Percentiles rank a stretch among this genome's conserved stretches.
phyloP scores from a whole-genome alignment of 2,797 vertebrate species.

The Yasuhikotakia modesta region DNA sequence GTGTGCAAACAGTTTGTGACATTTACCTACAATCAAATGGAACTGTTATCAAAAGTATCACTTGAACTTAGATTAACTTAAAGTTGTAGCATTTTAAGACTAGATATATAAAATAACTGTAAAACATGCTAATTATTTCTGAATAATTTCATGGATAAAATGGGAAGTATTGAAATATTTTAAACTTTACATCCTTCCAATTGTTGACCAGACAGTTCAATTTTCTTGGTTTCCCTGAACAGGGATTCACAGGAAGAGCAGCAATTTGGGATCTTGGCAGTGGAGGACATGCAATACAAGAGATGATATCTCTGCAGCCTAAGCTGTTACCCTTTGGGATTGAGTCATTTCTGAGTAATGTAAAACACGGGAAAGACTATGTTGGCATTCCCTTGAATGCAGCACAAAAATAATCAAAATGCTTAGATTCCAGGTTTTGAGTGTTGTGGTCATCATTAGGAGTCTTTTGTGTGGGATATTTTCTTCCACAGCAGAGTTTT shows the following conservation, averaged over 20 bases:
- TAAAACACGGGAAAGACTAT: slow-evolving; percentile 8
- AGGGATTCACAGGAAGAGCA: slow-evolving; percentile 44
- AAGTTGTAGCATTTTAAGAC: no score
- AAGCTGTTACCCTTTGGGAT: slow-evolving; percentile 18
- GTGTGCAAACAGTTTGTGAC: background rate
- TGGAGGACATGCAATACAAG: slow-evolving; percentile 11
- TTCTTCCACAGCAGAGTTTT: slow-evolving; percentile 98
- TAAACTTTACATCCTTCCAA: background rate
- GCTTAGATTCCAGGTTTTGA: background rate
- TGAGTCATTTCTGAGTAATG: slow-evolving; percentile 8
- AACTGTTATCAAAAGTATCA: no score
- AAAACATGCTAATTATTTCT: background rate
- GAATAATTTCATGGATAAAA: background rate
- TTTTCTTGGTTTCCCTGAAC: slow-evolving; percentile 47
- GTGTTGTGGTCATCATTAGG: slow-evolving; percentile 74
- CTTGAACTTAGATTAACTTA: no score
- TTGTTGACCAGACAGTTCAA: slow-evolving; percentile 11
- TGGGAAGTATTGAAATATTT: background rate
- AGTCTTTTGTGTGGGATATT: slow-evolving; percentile 98
- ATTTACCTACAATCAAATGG: no score
- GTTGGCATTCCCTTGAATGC: background rate
- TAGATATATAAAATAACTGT: background rate
- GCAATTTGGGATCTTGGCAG: slow-evolving; percentile 19
- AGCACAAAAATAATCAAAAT: background rate
- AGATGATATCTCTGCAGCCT: slow-evolving; percentile 11